Evolutionary conservation across 1,140 invertebrate species (phyloP).

Genomic region (Drosophila oshimai): DNA sequence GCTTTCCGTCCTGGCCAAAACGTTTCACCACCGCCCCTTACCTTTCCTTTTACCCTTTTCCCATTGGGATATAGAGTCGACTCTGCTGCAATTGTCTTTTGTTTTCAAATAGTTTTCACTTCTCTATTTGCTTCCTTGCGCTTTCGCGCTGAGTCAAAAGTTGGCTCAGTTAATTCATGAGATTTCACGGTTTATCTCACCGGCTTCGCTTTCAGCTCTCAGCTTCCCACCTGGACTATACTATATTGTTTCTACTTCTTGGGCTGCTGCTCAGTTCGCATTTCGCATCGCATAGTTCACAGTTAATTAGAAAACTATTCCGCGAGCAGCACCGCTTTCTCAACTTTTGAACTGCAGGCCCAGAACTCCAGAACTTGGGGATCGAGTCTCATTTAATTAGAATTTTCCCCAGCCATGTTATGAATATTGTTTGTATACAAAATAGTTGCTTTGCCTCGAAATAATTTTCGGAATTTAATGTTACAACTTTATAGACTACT

Average conservation of each 20-base stretch:
- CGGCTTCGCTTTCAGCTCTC: slow-evolving; percentile 3
- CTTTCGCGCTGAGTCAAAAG: slow-evolving; percentile 56
- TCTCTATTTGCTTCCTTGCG: slow-evolving; percentile 19
- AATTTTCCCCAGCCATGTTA: slow-evolving; percentile 46
- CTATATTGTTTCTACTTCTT: neutral
- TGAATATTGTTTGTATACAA: slow-evolving; percentile 43
- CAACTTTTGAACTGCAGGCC: slow-evolving; percentile 61
- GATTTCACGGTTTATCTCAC: slow-evolving; percentile 77
- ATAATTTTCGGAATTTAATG: too few species aligned
- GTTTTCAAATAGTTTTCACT: slow-evolving; percentile 67
- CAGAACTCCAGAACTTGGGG: slow-evolving; percentile 15
- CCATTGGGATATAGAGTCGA: too few species aligned
- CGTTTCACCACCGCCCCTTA: slow-evolving; percentile 39
- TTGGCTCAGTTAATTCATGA: slow-evolving; percentile 74
- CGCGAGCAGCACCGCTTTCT: slow-evolving; percentile 35
- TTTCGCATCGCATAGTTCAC: slow-evolving; percentile 58
- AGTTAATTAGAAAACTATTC: slow-evolving; percentile 79
- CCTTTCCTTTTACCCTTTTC: neutral
- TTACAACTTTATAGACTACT: too few species aligned
- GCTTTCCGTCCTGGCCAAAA: slow-evolving; percentile 72
- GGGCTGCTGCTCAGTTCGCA: slow-evolving; percentile 13
- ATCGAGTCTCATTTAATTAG: slow-evolving; percentile 59
- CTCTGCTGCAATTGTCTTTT: slow-evolving; percentile 65
- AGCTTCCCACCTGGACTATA: slow-evolving; percentile 18
- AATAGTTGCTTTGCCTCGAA: neutral